Conservation (phyloP, 2,888 invertebrate genomes). For the Nomada flava region DNA sequence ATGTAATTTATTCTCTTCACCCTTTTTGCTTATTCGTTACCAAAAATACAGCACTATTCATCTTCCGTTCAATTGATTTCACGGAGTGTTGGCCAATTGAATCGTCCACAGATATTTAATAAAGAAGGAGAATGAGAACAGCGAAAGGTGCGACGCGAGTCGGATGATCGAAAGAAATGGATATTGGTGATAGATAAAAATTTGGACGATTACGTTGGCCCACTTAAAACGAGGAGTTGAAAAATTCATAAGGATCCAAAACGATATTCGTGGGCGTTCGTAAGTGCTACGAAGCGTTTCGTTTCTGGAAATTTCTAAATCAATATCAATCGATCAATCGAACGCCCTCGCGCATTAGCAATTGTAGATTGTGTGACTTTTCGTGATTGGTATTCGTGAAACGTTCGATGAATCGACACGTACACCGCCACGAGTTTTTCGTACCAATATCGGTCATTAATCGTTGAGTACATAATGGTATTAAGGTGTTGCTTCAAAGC, state of each 20-base stretch:
- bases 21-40: not conserved
- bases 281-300: not conserved
- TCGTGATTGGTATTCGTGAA: conserved; percentile 43
- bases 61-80: too few relatives aligned
- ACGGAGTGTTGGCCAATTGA: too few relatives aligned
- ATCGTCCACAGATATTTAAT: too few relatives aligned
- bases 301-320: conserved; percentile 17
- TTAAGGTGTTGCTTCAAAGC: not conserved
- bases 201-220: not conserved
- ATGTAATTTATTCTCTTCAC: not conserved
- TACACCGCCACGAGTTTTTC: conserved; percentile 38
- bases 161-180: too few relatives aligned
- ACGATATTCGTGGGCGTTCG: not conserved
- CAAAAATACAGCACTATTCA: not conserved
- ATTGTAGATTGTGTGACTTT: conserved; percentile 37
- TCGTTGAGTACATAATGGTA: not conserved
- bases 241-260: not conserved
- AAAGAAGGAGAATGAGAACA: too few relatives aligned
- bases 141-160: too few relatives aligned
- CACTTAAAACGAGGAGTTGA: not conserved
- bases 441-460: not conserved
- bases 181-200: too few relatives aligned
- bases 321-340: conserved; percentile 15
- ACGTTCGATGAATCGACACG: conserved; percentile 22
- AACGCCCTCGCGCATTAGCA: conserved; percentile 25